Conservation (phyloP, 2,113 vertebrate genomes). For the Epinephelus cyanopodus region DNA sequence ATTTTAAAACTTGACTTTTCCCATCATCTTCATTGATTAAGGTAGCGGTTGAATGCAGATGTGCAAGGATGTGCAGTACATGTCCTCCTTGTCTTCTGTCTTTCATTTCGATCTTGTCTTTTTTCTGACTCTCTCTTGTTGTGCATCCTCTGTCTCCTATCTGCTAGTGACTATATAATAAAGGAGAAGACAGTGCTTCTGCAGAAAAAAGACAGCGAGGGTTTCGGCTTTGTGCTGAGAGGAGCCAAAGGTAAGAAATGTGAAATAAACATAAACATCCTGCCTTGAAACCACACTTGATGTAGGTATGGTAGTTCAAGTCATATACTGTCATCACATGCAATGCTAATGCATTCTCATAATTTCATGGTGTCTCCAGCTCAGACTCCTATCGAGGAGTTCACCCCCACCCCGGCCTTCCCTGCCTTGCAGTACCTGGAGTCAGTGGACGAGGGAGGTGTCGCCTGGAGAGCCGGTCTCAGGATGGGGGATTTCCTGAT, state of each 20-base stretch:
- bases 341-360: background rate
- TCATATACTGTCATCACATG: background rate
- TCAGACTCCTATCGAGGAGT: slow-evolving; percentile 95
- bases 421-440: slow-evolving; percentile 94
- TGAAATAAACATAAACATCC: background rate
- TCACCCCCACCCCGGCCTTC: slow-evolving; percentile 93
- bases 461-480: slow-evolving; percentile 93
- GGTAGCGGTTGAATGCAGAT: background rate
- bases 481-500: slow-evolving; percentile 96
- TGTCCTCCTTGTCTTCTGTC: slow-evolving; percentile 5
- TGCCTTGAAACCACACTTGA: background rate
- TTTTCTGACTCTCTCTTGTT: slow-evolving; percentile 3
- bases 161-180: slow-evolving; percentile 92
- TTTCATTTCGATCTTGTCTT: background rate
- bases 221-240: slow-evolving; percentile 94
- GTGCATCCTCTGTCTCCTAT: slow-evolving; percentile 13
- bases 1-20: slow-evolving; percentile 16
- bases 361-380: slow-evolving; percentile 76
- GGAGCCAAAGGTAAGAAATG: slow-evolving; percentile 92
- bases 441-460: slow-evolving; percentile 94
- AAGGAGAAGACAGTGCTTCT: slow-evolving; percentile 95
- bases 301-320: background rate
- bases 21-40: background rate
- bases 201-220: slow-evolving; percentile 97
- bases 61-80: background rate